Evolutionary conservation across 2,113 vertebrate genomes (phyloP).

Genomic region (Stigmatopora nigra): DNA sequence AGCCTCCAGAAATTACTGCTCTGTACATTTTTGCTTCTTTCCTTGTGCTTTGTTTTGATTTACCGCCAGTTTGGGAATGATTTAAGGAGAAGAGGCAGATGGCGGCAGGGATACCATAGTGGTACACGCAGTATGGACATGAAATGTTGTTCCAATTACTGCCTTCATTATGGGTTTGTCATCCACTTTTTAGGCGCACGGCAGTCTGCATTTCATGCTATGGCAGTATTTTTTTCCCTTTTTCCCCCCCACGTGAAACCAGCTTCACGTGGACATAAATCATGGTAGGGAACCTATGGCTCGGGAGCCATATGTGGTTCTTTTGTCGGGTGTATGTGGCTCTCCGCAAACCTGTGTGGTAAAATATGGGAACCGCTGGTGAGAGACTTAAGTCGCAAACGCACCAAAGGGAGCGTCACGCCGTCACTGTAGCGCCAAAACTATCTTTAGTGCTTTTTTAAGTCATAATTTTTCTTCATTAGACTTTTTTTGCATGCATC

Average conservation of each 20-base stretch:
- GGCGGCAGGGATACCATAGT: constrained; percentile 58
- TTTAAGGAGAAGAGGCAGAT: constrained; percentile 58
- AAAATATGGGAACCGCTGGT: too few relatives aligned
- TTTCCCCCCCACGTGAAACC: constrained; percentile 44
- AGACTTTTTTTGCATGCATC: too few relatives aligned
- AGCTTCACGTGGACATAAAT: constrained; percentile 29
- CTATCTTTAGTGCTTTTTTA: too few relatives aligned
- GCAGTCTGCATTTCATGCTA: constrained; percentile 60
- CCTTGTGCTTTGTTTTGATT: constrained; percentile 66
- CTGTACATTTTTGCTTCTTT: constrained; percentile 56
- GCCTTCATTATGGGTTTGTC: constrained; percentile 66
- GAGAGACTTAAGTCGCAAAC: too few relatives aligned
- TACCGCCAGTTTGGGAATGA: constrained; percentile 68
- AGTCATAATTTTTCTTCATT: too few relatives aligned
- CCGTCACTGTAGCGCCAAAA: too few relatives aligned
- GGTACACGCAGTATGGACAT: constrained; percentile 46
- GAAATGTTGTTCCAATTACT: constrained; percentile 73
- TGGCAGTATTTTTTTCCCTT: constrained; percentile 42
- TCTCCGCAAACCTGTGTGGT: too few relatives aligned
- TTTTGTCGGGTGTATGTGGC: too few relatives aligned
- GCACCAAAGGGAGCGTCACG: too few relatives aligned
- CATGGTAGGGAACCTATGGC: too few relatives aligned
- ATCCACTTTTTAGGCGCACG: constrained; percentile 50
- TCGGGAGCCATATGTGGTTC: too few relatives aligned
- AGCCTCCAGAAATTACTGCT: constrained; percentile 61